Conservation (phyloP, 2,797 vertebrate genomes). For the Peromyscus eremicus region DNA sequence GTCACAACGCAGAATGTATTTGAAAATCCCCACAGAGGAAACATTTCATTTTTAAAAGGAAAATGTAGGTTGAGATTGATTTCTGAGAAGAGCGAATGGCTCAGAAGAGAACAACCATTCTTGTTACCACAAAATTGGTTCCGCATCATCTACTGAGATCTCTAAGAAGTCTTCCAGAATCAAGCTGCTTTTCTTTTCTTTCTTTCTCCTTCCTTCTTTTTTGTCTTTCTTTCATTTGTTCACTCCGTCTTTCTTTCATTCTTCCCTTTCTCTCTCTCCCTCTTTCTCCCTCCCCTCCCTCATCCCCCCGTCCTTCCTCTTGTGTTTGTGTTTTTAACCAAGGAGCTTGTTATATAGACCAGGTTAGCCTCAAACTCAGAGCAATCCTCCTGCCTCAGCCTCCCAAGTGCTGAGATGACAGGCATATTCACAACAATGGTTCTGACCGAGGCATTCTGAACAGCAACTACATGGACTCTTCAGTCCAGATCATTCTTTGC, state of each 20-base stretch:
- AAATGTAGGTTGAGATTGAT: not conserved
- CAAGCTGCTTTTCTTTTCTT: not conserved
- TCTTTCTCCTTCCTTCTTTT: not conserved
- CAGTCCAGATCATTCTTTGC: not conserved
- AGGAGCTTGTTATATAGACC: not conserved
- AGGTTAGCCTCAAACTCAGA: not conserved
- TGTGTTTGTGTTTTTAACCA: not conserved
- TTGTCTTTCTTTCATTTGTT: too few species aligned
- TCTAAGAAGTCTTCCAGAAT: not conserved
- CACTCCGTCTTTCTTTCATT: too few species aligned
- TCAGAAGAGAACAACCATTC: not conserved
- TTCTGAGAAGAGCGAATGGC: not conserved
- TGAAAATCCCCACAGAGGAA: slow-evolving; percentile 59
- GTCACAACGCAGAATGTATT: not conserved
- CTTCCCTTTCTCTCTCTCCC: too few species aligned
- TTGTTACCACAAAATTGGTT: not conserved
- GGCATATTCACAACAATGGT: not conserved
- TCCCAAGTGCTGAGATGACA: not conserved
- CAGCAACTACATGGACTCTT: too few species aligned
- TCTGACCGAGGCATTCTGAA: not conserved
- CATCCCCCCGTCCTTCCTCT: not conserved
- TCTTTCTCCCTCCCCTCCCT: not conserved
- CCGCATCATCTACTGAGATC: not conserved
- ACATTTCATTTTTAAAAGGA: slow-evolving; percentile 3
- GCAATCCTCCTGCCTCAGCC: not conserved